phyloP scores from a whole-genome alignment of 2,797 vertebrate genomes.

The Gila robusta region DNA sequence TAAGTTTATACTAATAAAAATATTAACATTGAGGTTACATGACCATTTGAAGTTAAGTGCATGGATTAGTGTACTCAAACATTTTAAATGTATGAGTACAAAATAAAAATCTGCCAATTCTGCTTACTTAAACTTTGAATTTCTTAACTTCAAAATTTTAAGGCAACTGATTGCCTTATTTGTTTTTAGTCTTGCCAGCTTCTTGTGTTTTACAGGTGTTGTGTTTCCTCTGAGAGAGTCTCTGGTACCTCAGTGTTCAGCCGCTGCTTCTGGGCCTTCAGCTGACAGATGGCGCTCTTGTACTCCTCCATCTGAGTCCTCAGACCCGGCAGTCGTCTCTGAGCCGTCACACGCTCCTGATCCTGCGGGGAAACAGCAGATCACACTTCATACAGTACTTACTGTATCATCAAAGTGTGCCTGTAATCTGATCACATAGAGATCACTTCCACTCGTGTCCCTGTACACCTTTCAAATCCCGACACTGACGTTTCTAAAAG shows the following conservation, averaged over 20 bases:
- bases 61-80: too few species aligned
- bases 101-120: too few species aligned
- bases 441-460: not conserved
- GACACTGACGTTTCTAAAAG: not conserved
- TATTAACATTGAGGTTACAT: too few species aligned
- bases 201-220: too few species aligned
- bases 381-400: conserved; percentile 10
- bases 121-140: too few species aligned
- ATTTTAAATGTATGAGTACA: too few species aligned
- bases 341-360: conserved; percentile 87
- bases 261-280: conserved; percentile 87
- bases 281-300: conserved; percentile 88
- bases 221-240: not conserved
- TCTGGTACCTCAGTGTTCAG: conserved; percentile 88
- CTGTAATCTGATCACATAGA: not conserved
- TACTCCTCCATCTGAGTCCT: conserved; percentile 90
- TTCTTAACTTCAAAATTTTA: too few species aligned
- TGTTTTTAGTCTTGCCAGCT: too few species aligned
- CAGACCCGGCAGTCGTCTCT: conserved; percentile 84
- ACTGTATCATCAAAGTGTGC: not conserved
- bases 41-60: too few species aligned
- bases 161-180: too few species aligned
- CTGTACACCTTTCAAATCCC: not conserved
- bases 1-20: too few species aligned
- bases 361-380: conserved; percentile 65